Evolutionary conservation across 2,888 invertebrate genomes (phyloP), one percentile per base, ranked within the genome.

Genomic region (Ametastegia equiseti): DNA sequence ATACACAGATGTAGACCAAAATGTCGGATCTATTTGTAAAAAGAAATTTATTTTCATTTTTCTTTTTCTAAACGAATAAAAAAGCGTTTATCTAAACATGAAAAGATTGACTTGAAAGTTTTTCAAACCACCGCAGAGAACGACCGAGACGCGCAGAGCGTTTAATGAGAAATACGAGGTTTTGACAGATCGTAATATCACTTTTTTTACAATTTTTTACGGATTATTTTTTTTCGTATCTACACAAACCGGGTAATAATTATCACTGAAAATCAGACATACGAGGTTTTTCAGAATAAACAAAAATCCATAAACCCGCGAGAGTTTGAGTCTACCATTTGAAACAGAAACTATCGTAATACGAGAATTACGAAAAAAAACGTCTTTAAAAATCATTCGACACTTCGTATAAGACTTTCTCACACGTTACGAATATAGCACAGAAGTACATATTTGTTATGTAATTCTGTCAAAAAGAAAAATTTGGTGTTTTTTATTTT

Each of bases 141-240:
- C 30, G 23, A 42, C n/a, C n/a, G 1, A 30, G 45, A 71, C 23
- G 1, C 27, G 13, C 4, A 27, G 63, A 30, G 6, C n/a, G 54
- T 9, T 23, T 71, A 47, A 47, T 47, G n/a, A 71, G 71, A 54
- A 54, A 75, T 36, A 50, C 75, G 75, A 33, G 36, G 27, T 50
- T 75, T 36, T 54, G n/a, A 75, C 36, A 30, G 54, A 33, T 54
- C 73, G 73, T 54, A 54, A 36, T 23, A 36, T 33, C 0, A 11
- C 30, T 33, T 73, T 54, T 19, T 45, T 33, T n/a, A n/a, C 39
- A n/a, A 39, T 39, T 13, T 69, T 4, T 27, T 19, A 39, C 13
- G n/a, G 36, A 15, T 67, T 67, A 23, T 45, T 45, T 69, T 19
- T 45, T 69, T 19, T 33, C 30, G 5, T n/a, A 33, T 45, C 13